Conservation (phyloP, 2,888 invertebrate genomes). For the Muscina levida region DNA sequence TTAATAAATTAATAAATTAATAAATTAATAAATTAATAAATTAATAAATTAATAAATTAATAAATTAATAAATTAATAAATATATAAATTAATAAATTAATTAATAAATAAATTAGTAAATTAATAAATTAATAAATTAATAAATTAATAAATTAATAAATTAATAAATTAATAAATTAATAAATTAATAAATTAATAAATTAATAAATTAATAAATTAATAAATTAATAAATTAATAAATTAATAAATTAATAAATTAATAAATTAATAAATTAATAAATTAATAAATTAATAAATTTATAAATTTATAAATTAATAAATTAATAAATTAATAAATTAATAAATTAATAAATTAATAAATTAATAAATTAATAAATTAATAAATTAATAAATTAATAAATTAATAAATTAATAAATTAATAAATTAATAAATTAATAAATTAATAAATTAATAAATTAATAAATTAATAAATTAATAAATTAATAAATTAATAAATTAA, state of each 20-base stretch:
- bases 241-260: constrained; percentile 12
- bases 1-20: constrained; percentile 12
- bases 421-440: constrained; percentile 15
- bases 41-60: background rate
- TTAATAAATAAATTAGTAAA: constrained; percentile 9
- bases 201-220: constrained; percentile 12
- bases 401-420: constrained; percentile 12
- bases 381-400: constrained; percentile 17
- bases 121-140: constrained; percentile 14
- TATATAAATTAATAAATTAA: background rate
- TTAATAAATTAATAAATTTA: constrained; percentile 9
- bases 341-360: constrained; percentile 15
- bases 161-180: constrained; percentile 12
- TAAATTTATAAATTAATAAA: constrained; percentile 11
- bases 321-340: constrained; percentile 12
- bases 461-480: constrained; percentile 14
- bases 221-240: constrained; percentile 17
- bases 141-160: constrained; percentile 15
- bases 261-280: constrained; percentile 18
- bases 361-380: constrained; percentile 12
- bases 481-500: constrained; percentile 2
- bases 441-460: constrained; percentile 12
- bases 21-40: constrained; percentile 16
- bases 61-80: background rate
- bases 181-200: constrained; percentile 15